These are phyloP conservation scores for Enteromius anoplus DNA, from an alignment of 2,797 vertebrate species.

Conservation along the genomic window DNA sequence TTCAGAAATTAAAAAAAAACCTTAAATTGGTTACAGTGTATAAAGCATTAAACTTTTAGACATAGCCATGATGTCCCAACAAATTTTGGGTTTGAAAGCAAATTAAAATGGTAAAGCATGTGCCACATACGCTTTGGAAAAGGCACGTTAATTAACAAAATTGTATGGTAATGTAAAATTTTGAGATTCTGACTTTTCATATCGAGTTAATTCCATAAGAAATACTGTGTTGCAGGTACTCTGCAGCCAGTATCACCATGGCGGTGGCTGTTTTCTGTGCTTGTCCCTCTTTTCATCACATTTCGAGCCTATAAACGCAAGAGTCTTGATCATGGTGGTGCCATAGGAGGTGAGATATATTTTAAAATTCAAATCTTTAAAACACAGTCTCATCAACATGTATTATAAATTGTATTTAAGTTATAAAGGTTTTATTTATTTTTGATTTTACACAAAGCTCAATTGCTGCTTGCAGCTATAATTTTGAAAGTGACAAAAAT, in stretches of 20 bases:
- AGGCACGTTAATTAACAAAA: background rate
- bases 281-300: constrained; percentile 83
- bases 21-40: background rate
- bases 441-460: background rate
- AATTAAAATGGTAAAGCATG: too few relatives aligned
- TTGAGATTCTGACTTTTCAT: background rate
- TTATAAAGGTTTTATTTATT: background rate
- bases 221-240: constrained; percentile 75
- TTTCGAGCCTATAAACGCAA: constrained; percentile 83
- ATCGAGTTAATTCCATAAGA: background rate
- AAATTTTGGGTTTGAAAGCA: background rate
- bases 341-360: constrained; percentile 83
- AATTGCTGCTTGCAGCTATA: background rate
- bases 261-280: constrained; percentile 93
- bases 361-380: background rate
- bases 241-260: constrained; percentile 91
- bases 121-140: background rate
- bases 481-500: background rate
- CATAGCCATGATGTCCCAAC: background rate
- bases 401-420: too few relatives aligned
- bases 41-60: background rate
- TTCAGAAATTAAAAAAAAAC: background rate
- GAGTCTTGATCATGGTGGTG: constrained; percentile 88
- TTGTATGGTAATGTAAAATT: background rate
- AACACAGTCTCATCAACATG: too few relatives aligned